Conservation (phyloP, 2,888 invertebrate genomes). For the Pammene fasciana region DNA sequence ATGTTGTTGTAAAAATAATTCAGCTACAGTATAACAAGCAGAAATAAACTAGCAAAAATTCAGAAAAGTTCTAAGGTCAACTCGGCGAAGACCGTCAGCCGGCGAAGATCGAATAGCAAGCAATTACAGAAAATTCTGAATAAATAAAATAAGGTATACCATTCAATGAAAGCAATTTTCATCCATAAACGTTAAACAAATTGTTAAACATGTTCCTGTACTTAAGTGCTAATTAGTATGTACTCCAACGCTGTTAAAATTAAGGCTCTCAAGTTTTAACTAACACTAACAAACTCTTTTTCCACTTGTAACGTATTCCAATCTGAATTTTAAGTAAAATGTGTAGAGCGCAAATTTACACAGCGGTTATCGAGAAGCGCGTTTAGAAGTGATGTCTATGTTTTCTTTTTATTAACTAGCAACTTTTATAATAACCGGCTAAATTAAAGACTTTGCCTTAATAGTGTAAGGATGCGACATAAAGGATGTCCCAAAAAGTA, state of each 20-base stretch:
- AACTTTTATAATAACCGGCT: slow-evolving; percentile 30
- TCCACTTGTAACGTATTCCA: not conserved
- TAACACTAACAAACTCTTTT: not conserved
- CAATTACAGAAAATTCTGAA: too few relatives aligned
- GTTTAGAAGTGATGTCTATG: not conserved
- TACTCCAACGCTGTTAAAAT: slow-evolving; percentile 17
- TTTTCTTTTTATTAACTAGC: slow-evolving; percentile 33
- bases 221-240: slow-evolving; percentile 28
- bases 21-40: too few relatives aligned
- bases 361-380: not conserved
- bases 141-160: too few relatives aligned
- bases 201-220: slow-evolving; percentile 1
- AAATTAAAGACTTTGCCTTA: slow-evolving; percentile 20
- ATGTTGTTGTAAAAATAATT: too few relatives aligned
- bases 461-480: not conserved
- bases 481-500: too few relatives aligned
- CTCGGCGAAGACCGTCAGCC: too few relatives aligned
- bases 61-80: too few relatives aligned
- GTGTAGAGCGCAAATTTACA: not conserved
- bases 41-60: too few relatives aligned
- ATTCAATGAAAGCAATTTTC: not conserved
- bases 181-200: not conserved
- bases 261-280: slow-evolving; percentile 2
- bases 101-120: too few relatives aligned
- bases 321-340: not conserved